Evolutionary conservation across 2,113 vertebrate species (phyloP).

Genomic region (Gadus chalcogrammus): DNA sequence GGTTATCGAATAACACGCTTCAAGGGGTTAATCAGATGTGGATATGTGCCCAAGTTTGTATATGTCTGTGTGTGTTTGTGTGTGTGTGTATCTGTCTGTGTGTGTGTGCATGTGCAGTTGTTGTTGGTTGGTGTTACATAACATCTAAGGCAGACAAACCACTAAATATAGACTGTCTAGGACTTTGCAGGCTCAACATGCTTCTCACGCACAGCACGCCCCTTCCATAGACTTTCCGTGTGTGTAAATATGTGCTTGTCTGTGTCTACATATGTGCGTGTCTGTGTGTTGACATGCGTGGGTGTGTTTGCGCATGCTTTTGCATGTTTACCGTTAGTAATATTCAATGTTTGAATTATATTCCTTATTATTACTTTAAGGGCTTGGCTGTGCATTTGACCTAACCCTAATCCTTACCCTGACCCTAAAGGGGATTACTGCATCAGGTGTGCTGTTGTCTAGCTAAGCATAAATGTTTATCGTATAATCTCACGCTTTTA

Average conservation of each 20-base stretch:
- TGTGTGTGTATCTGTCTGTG: neutral
- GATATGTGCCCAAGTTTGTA: constrained; percentile 3
- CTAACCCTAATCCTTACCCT: neutral
- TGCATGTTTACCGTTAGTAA: neutral
- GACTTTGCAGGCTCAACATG: constrained; percentile 49
- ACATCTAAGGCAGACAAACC: constrained; percentile 48
- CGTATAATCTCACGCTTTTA: no score
- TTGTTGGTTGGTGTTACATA: constrained; percentile 48
- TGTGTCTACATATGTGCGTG: neutral
- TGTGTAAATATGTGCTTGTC: constrained; percentile 7
- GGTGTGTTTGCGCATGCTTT: neutral
- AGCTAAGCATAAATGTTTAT: no score
- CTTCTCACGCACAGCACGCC: constrained; percentile 51
- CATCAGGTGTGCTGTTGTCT: no score
- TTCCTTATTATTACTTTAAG: neutral
- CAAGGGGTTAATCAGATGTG: constrained; percentile 2
- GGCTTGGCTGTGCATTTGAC: neutral
- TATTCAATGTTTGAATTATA: neutral
- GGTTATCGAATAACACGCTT: constrained; percentile 42
- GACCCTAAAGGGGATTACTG: neutral
- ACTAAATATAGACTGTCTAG: constrained; percentile 44
- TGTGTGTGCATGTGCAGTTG: neutral
- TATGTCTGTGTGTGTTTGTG: neutral
- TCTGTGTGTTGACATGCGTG: neutral
- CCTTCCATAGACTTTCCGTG: constrained; percentile 7